phyloP scores from a whole-genome alignment of 2,797 vertebrate species.

The Alosa sapidissima region DNA sequence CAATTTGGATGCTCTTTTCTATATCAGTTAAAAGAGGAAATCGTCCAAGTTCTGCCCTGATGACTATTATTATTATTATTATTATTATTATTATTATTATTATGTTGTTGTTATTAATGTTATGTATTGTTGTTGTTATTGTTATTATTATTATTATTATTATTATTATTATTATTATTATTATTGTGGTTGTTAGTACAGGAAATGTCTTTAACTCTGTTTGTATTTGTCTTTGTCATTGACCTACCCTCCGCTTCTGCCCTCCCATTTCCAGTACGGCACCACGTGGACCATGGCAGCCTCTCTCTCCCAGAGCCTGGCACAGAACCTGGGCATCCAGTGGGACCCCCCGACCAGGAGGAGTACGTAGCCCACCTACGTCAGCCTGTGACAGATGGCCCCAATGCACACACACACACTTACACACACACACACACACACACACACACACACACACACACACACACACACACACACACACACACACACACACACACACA shows the following conservation, averaged over 20 bases:
- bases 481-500: slow-evolving; percentile 15
- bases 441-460: not conserved
- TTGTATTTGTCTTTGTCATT: not conserved
- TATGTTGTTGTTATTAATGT: too few species aligned
- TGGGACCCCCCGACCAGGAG: slow-evolving; percentile 84
- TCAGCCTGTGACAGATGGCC: slow-evolving; percentile 14
- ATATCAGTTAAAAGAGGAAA: too few species aligned
- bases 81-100: too few species aligned
- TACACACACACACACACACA: not conserved
- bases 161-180: not conserved
- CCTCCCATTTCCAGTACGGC: slow-evolving; percentile 75
- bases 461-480: too few species aligned
- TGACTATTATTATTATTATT: too few species aligned
- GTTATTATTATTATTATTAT: not conserved
- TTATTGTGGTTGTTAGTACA: too few species aligned
- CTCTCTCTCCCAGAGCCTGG: slow-evolving; percentile 83
- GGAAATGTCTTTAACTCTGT: not conserved
- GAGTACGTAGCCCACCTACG: slow-evolving; percentile 66
- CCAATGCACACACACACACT: not conserved
- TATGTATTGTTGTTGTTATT: too few species aligned
- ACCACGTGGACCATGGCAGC: slow-evolving; percentile 81
- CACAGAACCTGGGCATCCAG: slow-evolving; percentile 87
- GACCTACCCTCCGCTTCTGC: slow-evolving; percentile 29
- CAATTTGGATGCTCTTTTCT: too few species aligned
- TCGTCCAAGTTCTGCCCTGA: too few species aligned